Evolutionary conservation across 2,797 vertebrate species (phyloP), one percentile per base, ranked within the genome.

Genomic region (Lacerta viridis): DNA sequence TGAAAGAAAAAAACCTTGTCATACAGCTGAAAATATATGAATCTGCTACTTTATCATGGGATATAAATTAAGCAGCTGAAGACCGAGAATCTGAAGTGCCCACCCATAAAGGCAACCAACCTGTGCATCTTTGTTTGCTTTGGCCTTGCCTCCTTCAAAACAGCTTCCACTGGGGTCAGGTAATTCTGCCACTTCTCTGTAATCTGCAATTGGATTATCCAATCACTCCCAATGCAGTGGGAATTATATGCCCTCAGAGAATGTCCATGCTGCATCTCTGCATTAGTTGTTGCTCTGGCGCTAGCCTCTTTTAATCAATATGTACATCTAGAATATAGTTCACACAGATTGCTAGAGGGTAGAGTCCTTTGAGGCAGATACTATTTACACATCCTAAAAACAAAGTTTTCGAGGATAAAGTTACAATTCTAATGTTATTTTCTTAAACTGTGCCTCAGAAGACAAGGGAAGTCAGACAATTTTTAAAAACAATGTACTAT

Each of bases 1-100:
- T 71, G 80, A 18, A 76, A 41, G 6, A 83, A 91, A 87, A 39
- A 39, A 89, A 41, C 10, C 39, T 59, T 84, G 76, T n/a, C 85
- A 25, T 77, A 64, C 61, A 89, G 43, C 43, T 23, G 8, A 20
- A 64, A 43, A 9, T 3, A 66, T 66, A 55, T 39, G n/a, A 17
- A 10, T 43, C 33, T 55, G 43, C 77, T 69, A 36, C 46, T 79
- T 4, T 66, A n/a, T 4, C 29, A 27, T 17, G 27, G 39, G 41
- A 17, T 50, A 78, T 78, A 83, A 43, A 76, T 69, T 64, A 64
- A 64, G 20, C 20, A 33, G 33, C 46, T n/a, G 5, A 83, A 50
- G 17, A 2, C 23, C 33, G 11, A 18, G n/a, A 74, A 6, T 29
- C 41, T 46, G 59, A 66, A 66, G 39, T 46, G 66, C 43, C 55